Percentiles rank a stretch among this genome's conserved stretches.
Conservation (phyloP, 2,888 invertebrate genomes). For the Xylocampa areola region DNA sequence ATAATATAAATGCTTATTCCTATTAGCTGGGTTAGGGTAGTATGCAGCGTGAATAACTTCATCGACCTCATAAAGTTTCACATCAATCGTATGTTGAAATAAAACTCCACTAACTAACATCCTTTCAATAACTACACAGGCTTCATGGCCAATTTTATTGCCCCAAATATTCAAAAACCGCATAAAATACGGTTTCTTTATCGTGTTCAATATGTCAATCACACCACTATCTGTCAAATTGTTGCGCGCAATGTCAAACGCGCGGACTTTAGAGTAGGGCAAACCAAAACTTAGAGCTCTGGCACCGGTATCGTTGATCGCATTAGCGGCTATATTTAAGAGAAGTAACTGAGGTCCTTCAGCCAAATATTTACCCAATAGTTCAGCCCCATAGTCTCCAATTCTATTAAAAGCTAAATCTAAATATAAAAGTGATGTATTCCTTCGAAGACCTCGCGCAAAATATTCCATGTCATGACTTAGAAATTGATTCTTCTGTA, state of each 20-base stretch:
- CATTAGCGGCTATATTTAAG: conserved; percentile 89
- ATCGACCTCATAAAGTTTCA: conserved; percentile 78
- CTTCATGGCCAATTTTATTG: conserved; percentile 77
- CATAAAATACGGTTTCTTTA: conserved; percentile 86
- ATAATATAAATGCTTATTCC: conserved; percentile 89
- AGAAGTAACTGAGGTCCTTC: conserved; percentile 84
- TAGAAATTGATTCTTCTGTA: conserved; percentile 90
- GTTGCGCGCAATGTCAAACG: conserved; percentile 90
- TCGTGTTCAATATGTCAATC: conserved; percentile 86
- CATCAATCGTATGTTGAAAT: conserved; percentile 80
- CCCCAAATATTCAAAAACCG: conserved; percentile 84
- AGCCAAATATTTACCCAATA: conserved; percentile 87
- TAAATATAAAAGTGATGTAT: conserved; percentile 87
- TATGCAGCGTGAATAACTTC: conserved; percentile 75
- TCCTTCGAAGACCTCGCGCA: conserved; percentile 84
- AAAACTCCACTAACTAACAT: conserved; percentile 78
- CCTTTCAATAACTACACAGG: conserved; percentile 78
- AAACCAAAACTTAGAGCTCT: conserved; percentile 88
- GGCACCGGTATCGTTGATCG: conserved; percentile 89
- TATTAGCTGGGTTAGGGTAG: conserved; percentile 80
- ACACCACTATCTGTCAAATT: conserved; percentile 88
- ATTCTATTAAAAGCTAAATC: conserved; percentile 91
- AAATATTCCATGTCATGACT: conserved; percentile 91
- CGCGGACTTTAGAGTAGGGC: conserved; percentile 89
- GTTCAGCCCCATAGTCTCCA: conserved; percentile 89